Evolutionary conservation across 1,140 invertebrate species (phyloP), one percentile per base, ranked within the genome.

Genomic region (Galleria mellonella): DNA sequence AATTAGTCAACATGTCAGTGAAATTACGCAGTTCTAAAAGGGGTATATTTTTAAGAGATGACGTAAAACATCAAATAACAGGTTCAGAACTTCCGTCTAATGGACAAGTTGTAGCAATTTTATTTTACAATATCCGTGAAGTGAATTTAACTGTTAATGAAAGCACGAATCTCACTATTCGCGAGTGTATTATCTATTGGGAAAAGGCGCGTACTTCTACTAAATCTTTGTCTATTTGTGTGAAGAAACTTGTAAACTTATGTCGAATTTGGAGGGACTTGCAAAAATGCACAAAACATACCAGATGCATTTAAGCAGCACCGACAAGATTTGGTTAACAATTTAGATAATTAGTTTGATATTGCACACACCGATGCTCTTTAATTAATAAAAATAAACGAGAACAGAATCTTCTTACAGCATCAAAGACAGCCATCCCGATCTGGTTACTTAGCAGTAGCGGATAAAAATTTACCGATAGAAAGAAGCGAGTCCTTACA

Each of bases 401-500:
- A 71, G 55, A 51, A 70, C 53, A 65, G 35, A 45, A 37, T 55
- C 32, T 62, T 74, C 47, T 60, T 69, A 48, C 33, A 58, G 41
- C 40, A 47, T 35, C 53, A 51, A 10, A 70, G 44, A 67, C 48
- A 64, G 32, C 56, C 43, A 53, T 43, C 46, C 4, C 51, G 54
- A 27, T 50, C 40, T 29, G 60, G 41, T 17, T 35, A 30, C 17
- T 56, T 64, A 52, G 54, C 43, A 1, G 60, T 51, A 30, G 52
- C 64, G 14, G 49, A 64, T 23, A 61, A 68, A 67, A 58, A 33
- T 48, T 55, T 8, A 14, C 55, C 0, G 53, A 66, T 8, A 68
- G 52, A 55, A 54, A 62, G 59, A 44, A 55, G 43, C 91, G 45
- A 13, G 54, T n/a, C n/a, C n/a, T n/a, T n/a, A n/a, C n/a, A n/a